Evolutionary conservation across 2,888 invertebrate genomes (phyloP).

Genomic region (Mythimna albipuncta): DNA sequence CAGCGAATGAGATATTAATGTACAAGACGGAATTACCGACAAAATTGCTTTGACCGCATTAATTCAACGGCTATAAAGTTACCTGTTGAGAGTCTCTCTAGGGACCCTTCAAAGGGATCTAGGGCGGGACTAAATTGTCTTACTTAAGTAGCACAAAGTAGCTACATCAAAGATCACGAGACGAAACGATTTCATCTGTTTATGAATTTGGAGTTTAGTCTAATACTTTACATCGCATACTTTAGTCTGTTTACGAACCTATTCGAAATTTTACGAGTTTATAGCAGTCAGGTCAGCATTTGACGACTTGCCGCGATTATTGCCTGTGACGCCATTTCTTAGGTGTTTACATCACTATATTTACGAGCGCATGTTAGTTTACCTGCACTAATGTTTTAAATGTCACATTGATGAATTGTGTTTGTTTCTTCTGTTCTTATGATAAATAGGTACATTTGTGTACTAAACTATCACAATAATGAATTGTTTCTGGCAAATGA

Average conservation of each 20-base stretch:
- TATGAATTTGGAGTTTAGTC: slow-evolving; percentile 57
- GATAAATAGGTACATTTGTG: slow-evolving; percentile 21
- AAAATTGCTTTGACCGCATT: slow-evolving; percentile 85
- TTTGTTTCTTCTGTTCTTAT: slow-evolving; percentile 16
- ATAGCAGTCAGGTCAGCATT: slow-evolving; percentile 30
- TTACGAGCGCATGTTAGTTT: slow-evolving; percentile 22
- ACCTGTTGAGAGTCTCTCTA: slow-evolving; percentile 81
- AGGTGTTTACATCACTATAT: slow-evolving; percentile 32
- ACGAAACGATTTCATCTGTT: slow-evolving; percentile 60
- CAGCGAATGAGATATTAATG: slow-evolving; percentile 74
- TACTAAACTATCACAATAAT: slow-evolving; percentile 16
- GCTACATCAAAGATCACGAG: slow-evolving; percentile 75
- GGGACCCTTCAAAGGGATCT: slow-evolving; percentile 81
- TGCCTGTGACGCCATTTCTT: slow-evolving; percentile 29
- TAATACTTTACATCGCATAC: slow-evolving; percentile 59
- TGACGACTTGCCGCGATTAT: slow-evolving; percentile 25
- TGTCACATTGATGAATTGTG: slow-evolving; percentile 42
- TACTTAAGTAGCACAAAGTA: slow-evolving; percentile 75
- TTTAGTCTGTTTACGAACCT: slow-evolving; percentile 58
- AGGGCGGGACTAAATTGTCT: slow-evolving; percentile 81
- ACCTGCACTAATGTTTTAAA: slow-evolving; percentile 45
- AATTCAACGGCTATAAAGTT: slow-evolving; percentile 82
- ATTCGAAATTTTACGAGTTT: slow-evolving; percentile 59
- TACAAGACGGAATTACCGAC: slow-evolving; percentile 73
- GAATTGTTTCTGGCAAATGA: slow-evolving; percentile 37